Base-by-base conservation (phyloP, 23 tunicate genomes). In the Halocynthia aurantium region DNA sequence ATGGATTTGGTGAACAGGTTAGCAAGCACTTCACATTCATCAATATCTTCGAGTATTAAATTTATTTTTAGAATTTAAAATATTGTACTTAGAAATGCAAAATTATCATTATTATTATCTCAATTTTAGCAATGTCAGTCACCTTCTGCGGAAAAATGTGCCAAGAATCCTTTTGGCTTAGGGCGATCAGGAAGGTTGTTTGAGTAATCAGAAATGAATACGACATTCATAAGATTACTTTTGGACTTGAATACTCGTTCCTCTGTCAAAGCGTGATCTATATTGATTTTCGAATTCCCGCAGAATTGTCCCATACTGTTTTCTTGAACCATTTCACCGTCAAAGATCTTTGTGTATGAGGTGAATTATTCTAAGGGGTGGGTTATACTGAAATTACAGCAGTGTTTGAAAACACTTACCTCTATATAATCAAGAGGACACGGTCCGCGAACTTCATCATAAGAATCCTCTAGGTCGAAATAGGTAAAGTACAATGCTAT, bases 381-480 rank as follows among this genome's bases (percentile, higher is more conserved):
- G 5, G 13, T 68, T 20, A 1, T 68, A 68, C 17, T 0, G 17
- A 68, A 68, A 31, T 31, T 31, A 31, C 44, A 31, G 4, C 44
- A 31, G 44, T 31, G 44, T 31, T 31, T 31, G 44, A 31, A 31
- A 31, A 13, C 62, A 22, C 19, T 6, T 70, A 87, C 93, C 80
- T 87, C 80, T 0, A 87, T 83, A 70, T 82, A 82, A 53, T 87
- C 93, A 11, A 72, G 64, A 5, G 93, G 53, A 61, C 93, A 87
- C 17, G 73, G 69, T 4, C 22, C 57, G 4, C 4, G 44, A 7
- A 20, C 80, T 40, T 82, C 80, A 22, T 7, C 15, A 61, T 65
- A 82, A 6, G 93, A 82, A 61, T 84, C 96, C 75, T 89, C 96
- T 9, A 89, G 20, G 50, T 89, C 85, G 55, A 89, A 89, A 12